A percentile compares a stretch with the other conserved stretches of the same genome.
These are phyloP conservation scores for Nephrotoma guestfalica DNA, from an alignment of 2,888 invertebrate genomes.

Conservation along the genomic window DNA sequence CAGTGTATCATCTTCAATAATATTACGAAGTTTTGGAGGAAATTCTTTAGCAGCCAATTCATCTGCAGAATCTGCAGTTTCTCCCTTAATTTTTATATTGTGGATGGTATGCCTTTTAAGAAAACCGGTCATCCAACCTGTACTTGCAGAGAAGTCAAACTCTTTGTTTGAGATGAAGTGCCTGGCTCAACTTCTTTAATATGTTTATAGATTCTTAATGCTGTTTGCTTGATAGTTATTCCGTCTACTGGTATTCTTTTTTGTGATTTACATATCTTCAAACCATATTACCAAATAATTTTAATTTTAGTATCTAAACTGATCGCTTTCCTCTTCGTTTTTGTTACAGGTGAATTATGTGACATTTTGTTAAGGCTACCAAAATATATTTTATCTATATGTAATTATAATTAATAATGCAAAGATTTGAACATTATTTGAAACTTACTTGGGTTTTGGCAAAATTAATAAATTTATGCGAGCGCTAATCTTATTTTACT, in stretches of 20 bases:
- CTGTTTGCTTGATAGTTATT: conserved; percentile 13
- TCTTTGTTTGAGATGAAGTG: conserved; percentile 4
- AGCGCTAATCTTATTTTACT: not conserved
- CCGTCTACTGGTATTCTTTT: conserved; percentile 14
- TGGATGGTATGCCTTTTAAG: conserved; percentile 14
- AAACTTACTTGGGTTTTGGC: not conserved
- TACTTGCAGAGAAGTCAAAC: conserved; percentile 11
- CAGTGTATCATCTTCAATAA: no score
- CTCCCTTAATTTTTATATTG: no score
- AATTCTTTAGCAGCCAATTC: no score
- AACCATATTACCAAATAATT: conserved; percentile 13
- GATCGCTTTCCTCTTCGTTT: not conserved
- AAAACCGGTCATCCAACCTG: conserved; percentile 15
- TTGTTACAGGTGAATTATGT: not conserved
- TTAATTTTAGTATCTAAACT: not conserved
- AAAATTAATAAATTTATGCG: not conserved
- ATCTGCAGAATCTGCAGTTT: no score
- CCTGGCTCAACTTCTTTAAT: conserved; percentile 12
- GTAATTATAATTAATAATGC: not conserved
- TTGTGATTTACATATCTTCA: conserved; percentile 11
- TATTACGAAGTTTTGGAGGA: no score
- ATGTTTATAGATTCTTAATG: conserved; percentile 11
- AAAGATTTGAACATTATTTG: not conserved
- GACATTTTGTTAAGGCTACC: not conserved
- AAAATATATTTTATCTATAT: not conserved